Base-by-base conservation (phyloP, 2,888 invertebrate species). In the Isoperla grammatica region DNA sequence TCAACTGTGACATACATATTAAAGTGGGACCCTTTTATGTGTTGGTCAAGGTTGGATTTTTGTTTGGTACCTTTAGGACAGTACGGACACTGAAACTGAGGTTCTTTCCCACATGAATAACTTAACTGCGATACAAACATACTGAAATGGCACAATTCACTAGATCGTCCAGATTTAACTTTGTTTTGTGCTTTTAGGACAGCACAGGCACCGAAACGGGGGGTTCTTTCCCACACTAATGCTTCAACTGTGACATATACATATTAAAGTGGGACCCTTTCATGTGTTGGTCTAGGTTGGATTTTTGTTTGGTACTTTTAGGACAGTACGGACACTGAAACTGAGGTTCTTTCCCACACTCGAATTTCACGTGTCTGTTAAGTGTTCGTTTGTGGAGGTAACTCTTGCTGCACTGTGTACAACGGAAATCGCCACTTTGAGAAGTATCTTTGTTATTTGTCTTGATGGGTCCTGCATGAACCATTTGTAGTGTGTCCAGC, bases 61-160 rank as follows among this genome's bases (percentile, higher is more conserved):
- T 59, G 64, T 35, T 62, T 60, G 3, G 60, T 58, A 9, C 57
- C 50, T n/a, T 60, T 58, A 0, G 59, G 69, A 53, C 74, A 74
- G 67, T 67, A 71, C 60, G 69, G 67, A 50, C 76, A 76, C 48
- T 71, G 69, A 56, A 74, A 75, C 6, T 73, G 70, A 12, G 75
- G 74, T 42, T 73, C 71, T 50, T 73, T 73, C 20, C 75, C 74
- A 62, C 76, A 76, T n/a, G n/a, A n/a, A n/a, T n/a, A n/a, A n/a
- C n/a, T n/a, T n/a, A n/a, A n/a, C n/a, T n/a, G n/a, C n/a, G n/a
- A n/a, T n/a, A n/a, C n/a, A n/a, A n/a, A n/a, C n/a, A n/a, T n/a
- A n/a, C n/a, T n/a, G n/a, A n/a, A n/a, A n/a, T n/a, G n/a, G n/a
- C n/a, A n/a, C n/a, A n/a, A n/a, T n/a, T n/a, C n/a, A n/a, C n/a